phyloP scores from a whole-genome alignment of 2,797 vertebrate species.

The Mormyrus proboscirostris region DNA sequence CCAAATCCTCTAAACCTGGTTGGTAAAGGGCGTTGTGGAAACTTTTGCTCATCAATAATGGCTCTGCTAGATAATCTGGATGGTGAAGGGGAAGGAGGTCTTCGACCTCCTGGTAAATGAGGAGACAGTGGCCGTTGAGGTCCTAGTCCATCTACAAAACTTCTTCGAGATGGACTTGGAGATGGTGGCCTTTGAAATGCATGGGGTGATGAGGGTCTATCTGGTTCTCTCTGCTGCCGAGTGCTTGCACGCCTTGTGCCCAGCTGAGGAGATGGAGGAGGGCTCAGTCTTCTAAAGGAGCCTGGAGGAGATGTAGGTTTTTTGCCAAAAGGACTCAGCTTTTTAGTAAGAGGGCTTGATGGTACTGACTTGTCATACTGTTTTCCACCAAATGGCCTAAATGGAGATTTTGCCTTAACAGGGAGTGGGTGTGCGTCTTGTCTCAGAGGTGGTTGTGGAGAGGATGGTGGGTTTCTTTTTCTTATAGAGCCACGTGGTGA shows the following conservation, averaged over 20 bases:
- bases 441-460: constrained; percentile 43
- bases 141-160: constrained; percentile 22
- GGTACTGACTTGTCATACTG: constrained; percentile 52
- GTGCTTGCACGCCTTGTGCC: constrained; percentile 36
- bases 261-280: constrained; percentile 41
- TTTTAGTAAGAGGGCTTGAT: constrained; percentile 43
- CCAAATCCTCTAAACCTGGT: constrained; percentile 53
- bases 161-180: neutral
- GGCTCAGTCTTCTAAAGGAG: constrained; percentile 38
- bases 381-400: constrained; percentile 49
- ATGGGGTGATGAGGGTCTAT: constrained; percentile 48
- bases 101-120: constrained; percentile 41
- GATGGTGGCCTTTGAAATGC: constrained; percentile 31
- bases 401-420: constrained; percentile 41
- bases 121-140: constrained; percentile 36
- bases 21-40: constrained; percentile 61
- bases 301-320: constrained; percentile 49
- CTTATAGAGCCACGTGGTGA: constrained; percentile 54
- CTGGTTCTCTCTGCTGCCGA: constrained; percentile 21
- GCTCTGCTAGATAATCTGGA: constrained; percentile 45
- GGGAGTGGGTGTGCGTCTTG: constrained; percentile 48
- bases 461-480: constrained; percentile 29
- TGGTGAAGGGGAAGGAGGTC: constrained; percentile 54
- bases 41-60: constrained; percentile 43
- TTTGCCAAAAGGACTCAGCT: neutral